A percentile compares a stretch with the other conserved stretches of the same genome.
Evolutionary conservation across 2,113 vertebrate genomes (phyloP).

Genomic region (Mustelus asterias): DNA sequence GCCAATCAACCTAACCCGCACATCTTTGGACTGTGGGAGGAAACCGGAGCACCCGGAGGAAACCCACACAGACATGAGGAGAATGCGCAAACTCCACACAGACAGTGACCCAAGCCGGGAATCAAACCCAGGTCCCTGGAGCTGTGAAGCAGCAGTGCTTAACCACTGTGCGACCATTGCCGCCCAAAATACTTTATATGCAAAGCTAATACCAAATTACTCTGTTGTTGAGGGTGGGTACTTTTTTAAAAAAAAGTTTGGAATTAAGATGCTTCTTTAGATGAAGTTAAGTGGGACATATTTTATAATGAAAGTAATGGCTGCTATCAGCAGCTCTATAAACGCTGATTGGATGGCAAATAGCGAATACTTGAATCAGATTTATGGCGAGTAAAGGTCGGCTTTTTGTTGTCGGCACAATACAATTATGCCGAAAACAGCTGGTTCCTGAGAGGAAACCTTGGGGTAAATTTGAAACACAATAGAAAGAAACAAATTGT

Average conservation of each 20-base stretch:
- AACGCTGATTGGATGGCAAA: background rate
- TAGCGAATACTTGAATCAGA: background rate
- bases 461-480: slow-evolving; percentile 3
- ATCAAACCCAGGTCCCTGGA: too few species aligned
- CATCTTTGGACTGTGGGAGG: too few species aligned
- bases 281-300: background rate
- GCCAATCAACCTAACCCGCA: too few species aligned
- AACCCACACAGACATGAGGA: too few species aligned
- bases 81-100: too few species aligned
- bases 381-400: background rate
- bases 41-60: too few species aligned
- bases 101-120: too few species aligned
- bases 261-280: background rate
- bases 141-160: too few species aligned
- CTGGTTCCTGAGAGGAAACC: slow-evolving; percentile 23
- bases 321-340: background rate
- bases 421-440: background rate
- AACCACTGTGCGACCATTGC: too few species aligned
- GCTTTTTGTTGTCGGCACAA: background rate
- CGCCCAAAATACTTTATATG: background rate
- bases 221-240: background rate
- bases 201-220: background rate
- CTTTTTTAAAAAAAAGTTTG: background rate
- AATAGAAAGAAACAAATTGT: background rate
- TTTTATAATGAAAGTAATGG: background rate